Percentiles rank a stretch among this genome's conserved stretches.
phyloP scores from a whole-genome alignment of 2,888 invertebrate species.

The Idaea dimidiata region DNA sequence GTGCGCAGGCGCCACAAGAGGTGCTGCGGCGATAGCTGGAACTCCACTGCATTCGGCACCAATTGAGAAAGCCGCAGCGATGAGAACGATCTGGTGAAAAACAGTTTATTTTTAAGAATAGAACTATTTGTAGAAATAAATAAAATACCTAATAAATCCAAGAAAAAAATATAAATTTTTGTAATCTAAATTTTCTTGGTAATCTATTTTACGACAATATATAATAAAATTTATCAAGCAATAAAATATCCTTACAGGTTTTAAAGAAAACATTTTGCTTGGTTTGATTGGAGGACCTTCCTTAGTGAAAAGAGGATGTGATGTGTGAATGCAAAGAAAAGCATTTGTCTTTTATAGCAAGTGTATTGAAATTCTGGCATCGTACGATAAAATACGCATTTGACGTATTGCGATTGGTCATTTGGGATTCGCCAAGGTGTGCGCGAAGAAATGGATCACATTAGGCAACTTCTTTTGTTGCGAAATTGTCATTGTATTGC shows the following conservation, averaged over 20 bases:
- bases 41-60: constrained; percentile 63
- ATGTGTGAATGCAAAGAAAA: constrained; percentile 62
- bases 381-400: constrained; percentile 66
- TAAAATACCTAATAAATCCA: neutral
- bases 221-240: constrained; percentile 5
- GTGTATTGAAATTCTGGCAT: constrained; percentile 70
- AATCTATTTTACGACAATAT: no score
- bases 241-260: constrained; percentile 63
- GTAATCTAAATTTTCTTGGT: no score
- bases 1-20: constrained; percentile 77
- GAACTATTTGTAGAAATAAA: neutral
- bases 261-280: constrained; percentile 75
- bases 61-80: constrained; percentile 62
- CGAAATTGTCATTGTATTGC: constrained; percentile 49
- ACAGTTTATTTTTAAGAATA: constrained; percentile 12
- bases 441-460: constrained; percentile 74
- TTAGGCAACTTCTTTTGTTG: constrained; percentile 63
- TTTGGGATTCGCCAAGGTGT: constrained; percentile 70
- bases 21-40: constrained; percentile 54
- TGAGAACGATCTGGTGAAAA: constrained; percentile 64
- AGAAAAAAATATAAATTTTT: no score
- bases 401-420: constrained; percentile 68
- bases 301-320: constrained; percentile 67
- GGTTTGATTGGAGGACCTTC: constrained; percentile 63
- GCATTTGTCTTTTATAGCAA: constrained; percentile 66